Percentiles rank a stretch among this genome's conserved stretches.
Evolutionary conservation across 2,888 invertebrate species (phyloP).

Genomic region (Drosophila dives): DNA sequence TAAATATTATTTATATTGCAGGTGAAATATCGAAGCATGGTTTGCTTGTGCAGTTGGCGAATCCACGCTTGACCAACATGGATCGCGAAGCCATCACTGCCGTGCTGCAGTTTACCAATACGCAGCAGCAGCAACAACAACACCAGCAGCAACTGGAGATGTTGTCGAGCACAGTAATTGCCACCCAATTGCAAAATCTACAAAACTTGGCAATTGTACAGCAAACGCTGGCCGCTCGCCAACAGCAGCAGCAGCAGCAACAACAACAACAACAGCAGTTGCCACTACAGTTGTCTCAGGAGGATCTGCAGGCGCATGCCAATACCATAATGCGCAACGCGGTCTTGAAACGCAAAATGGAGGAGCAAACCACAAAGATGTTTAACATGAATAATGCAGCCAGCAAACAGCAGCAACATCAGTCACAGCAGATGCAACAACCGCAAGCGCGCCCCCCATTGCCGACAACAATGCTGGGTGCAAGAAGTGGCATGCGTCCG

Average conservation of each 20-base stretch:
- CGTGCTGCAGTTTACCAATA: slow-evolving; percentile 82
- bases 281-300: slow-evolving; percentile 69
- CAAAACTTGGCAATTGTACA: slow-evolving; percentile 83
- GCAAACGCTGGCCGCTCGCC: slow-evolving; percentile 78
- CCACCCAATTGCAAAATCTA: slow-evolving; percentile 83
- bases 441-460: slow-evolving; percentile 50
- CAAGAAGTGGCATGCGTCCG: slow-evolving; percentile 32
- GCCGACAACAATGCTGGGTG: slow-evolving; percentile 31
- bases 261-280: slow-evolving; percentile 26
- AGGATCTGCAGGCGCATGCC: slow-evolving; percentile 82
- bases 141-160: slow-evolving; percentile 81
- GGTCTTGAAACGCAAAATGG: slow-evolving; percentile 83
- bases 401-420: slow-evolving; percentile 50
- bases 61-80: slow-evolving; percentile 78
- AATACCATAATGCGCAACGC: slow-evolving; percentile 84
- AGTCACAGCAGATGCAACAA: slow-evolving; percentile 13
- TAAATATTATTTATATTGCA: slow-evolving; percentile 21
- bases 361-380: slow-evolving; percentile 81
- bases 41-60: slow-evolving; percentile 80
- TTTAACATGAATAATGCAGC: slow-evolving; percentile 71
- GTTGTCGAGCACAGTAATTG: slow-evolving; percentile 79
- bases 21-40: slow-evolving; percentile 84
- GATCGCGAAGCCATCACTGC: slow-evolving; percentile 84
- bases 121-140: slow-evolving; percentile 82
- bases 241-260: slow-evolving; percentile 63